These are phyloP conservation scores for Osmerus mordax DNA, from an alignment of 2,113 vertebrate species.

Conservation along the genomic window DNA sequence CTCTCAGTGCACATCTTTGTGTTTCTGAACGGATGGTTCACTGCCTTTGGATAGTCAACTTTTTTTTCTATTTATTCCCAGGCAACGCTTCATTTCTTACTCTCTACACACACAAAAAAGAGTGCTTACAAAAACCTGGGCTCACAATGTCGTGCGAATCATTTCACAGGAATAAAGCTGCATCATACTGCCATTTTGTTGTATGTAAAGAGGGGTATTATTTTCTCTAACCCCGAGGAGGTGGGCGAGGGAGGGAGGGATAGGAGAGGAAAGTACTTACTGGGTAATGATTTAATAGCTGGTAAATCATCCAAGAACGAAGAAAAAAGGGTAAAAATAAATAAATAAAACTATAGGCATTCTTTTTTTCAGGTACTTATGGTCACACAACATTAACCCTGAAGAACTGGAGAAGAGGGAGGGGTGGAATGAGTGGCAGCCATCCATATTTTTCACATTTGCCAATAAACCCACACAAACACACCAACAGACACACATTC, in stretches of 20 bases:
- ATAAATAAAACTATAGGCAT: conserved; percentile 39
- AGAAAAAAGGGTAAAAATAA: conserved; percentile 26
- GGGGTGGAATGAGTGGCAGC: background rate
- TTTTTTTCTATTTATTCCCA: conserved; percentile 52
- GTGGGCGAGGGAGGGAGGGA: conserved; percentile 20
- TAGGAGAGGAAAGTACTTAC: conserved; percentile 48
- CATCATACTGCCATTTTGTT: conserved; percentile 37
- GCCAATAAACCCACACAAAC: conserved; percentile 12
- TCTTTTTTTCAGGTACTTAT: conserved; percentile 53
- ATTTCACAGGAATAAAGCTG: conserved; percentile 43
- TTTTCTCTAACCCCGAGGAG: conserved; percentile 27
- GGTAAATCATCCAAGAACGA: conserved; percentile 35
- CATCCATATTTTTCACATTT: background rate
- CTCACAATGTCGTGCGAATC: conserved; percentile 30
- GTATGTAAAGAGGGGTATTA: conserved; percentile 36
- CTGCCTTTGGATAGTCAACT: conserved; percentile 70
- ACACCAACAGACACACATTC: conserved; percentile 4
- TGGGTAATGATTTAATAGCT: conserved; percentile 64
- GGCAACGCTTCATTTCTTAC: conserved; percentile 46
- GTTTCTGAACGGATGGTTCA: conserved; percentile 66
- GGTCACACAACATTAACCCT: conserved; percentile 52
- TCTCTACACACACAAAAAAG: conserved; percentile 47
- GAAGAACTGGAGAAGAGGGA: conserved; percentile 8
- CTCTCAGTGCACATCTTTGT: conserved; percentile 63
- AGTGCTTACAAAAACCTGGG: conserved; percentile 41